Evolutionary conservation across 2,888 invertebrate genomes (phyloP).

Genomic region (Halictus quadricinctus): DNA sequence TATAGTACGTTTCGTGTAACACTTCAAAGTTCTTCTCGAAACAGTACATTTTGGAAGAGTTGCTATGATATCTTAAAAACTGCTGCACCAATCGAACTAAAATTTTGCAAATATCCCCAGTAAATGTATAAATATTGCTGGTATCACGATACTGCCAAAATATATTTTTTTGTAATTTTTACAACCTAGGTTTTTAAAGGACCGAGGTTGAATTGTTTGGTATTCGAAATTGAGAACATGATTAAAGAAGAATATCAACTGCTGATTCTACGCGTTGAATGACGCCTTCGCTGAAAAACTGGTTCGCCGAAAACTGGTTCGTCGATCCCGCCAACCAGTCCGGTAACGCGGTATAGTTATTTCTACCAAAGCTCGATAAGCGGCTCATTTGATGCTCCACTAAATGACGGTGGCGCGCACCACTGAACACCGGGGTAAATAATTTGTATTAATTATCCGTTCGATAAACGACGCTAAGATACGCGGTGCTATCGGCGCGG

Average conservation of each 20-base stretch:
- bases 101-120: no score
- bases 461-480: background rate
- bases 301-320: background rate
- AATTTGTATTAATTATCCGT: background rate
- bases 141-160: no score
- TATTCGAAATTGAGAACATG: background rate
- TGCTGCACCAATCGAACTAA: no score
- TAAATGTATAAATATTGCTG: no score
- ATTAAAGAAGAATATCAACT: background rate
- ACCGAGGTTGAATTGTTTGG: background rate
- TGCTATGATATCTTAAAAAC: no score
- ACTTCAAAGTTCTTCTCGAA: no score
- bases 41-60: no score
- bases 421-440: background rate
- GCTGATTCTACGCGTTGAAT: background rate
- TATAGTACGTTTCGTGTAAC: background rate
- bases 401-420: background rate
- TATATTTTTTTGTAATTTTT: no score
- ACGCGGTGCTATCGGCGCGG: background rate
- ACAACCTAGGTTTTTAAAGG: no score
- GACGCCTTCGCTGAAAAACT: background rate
- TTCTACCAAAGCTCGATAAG: constrained; percentile 1
- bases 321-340: background rate
- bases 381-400: background rate
- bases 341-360: background rate